These are phyloP conservation scores for Trididemnum nubilum DNA, from an alignment of 23 tunicate species.

Conservation along the genomic window DNA sequence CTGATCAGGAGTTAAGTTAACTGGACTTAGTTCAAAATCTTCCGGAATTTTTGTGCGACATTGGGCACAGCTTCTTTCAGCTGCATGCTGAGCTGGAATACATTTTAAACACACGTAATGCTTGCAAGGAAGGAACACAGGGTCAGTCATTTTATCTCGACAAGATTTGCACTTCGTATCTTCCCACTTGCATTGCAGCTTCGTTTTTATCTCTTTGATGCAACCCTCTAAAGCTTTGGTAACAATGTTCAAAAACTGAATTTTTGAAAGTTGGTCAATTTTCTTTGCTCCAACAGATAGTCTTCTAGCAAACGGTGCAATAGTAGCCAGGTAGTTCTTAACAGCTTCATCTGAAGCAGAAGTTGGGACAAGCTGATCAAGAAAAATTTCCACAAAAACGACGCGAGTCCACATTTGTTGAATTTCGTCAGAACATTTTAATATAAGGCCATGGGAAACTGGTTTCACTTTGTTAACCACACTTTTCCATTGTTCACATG, in stretches of 20 bases:
- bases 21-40: constrained; percentile 12
- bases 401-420: constrained; percentile 45
- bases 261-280: constrained; percentile 3
- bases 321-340: constrained; percentile 30
- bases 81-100: constrained; percentile 6
- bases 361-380: constrained; percentile 61
- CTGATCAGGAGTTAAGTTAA: constrained; percentile 27
- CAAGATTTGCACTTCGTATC: constrained; percentile 51
- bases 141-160: constrained; percentile 26
- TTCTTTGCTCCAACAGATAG: constrained; percentile 35
- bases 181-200: constrained; percentile 43
- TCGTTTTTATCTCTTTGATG: constrained; percentile 35
- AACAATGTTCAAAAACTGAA: constrained; percentile 41
- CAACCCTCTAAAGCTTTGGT: constrained; percentile 42
- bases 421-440: neutral
- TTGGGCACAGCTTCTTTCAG: constrained; percentile 38
- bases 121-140: constrained; percentile 51
- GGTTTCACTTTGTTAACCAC: constrained; percentile 30
- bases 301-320: constrained; percentile 53
- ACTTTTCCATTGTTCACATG: constrained; percentile 48
- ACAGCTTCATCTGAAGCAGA: neutral
- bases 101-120: constrained; percentile 55
- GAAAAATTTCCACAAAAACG: constrained; percentile 46
- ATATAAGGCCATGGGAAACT: constrained; percentile 29
- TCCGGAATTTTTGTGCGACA: constrained; percentile 28